phyloP scores from a whole-genome alignment of 2,797 vertebrate species.

The Acanthurus lineatus region DNA sequence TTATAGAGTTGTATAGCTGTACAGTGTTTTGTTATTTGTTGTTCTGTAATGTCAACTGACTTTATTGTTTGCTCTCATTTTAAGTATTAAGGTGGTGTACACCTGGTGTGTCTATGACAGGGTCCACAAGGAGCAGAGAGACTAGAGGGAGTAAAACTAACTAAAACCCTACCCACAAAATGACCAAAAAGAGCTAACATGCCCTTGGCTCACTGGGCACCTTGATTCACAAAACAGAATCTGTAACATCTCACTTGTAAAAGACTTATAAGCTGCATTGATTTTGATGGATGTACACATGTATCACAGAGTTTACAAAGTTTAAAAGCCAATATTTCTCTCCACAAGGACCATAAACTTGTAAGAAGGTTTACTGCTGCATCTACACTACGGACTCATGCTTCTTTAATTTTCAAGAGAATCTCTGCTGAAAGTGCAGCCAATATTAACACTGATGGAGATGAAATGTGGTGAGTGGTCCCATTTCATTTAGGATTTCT shows the following conservation, averaged over 20 bases:
- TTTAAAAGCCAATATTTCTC: conserved; percentile 5
- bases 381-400: too few relatives aligned
- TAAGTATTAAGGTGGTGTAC: too few relatives aligned
- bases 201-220: background rate
- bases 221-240: background rate
- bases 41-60: too few relatives aligned
- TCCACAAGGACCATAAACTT: conserved; percentile 7
- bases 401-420: conserved; percentile 22
- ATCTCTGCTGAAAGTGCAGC: conserved; percentile 17
- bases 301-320: background rate
- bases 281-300: background rate
- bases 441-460: conserved; percentile 22
- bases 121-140: background rate
- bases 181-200: background rate
- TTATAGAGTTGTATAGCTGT: too few relatives aligned
- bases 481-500: conserved; percentile 46
- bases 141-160: background rate
- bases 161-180: background rate
- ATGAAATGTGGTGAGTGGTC: conserved; percentile 42
- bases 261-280: background rate
- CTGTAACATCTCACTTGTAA: background rate
- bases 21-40: too few relatives aligned
- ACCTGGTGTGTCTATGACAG: background rate
- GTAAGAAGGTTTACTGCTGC: background rate
- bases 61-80: too few relatives aligned